Evolutionary conservation across 2,797 vertebrate genomes (phyloP).

Genomic region (Acropternis orthonyx): DNA sequence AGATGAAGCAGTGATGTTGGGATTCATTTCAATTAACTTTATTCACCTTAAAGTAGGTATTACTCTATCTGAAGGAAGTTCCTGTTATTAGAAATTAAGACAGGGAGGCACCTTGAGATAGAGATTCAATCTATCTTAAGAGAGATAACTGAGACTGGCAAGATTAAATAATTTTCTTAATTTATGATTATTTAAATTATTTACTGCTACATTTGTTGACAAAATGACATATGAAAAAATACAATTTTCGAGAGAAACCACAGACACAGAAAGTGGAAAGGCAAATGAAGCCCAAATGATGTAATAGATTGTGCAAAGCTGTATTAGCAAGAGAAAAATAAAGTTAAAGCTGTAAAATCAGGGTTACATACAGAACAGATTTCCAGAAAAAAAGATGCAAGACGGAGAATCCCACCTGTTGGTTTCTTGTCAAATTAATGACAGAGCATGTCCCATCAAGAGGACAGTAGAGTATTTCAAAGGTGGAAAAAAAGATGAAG

Average conservation of each 20-base stretch:
- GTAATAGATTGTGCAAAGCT: background rate
- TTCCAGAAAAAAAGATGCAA: background rate
- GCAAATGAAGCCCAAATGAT: background rate
- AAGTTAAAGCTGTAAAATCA: background rate
- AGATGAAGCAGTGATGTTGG: background rate
- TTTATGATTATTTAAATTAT: background rate
- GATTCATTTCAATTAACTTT: background rate
- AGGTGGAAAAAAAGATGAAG: background rate
- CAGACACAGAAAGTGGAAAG: background rate
- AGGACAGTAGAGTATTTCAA: background rate
- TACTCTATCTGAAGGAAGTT: background rate
- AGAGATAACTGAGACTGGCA: background rate
- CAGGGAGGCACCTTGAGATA: background rate
- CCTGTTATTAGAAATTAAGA: background rate
- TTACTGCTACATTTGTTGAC: background rate
- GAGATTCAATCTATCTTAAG: background rate
- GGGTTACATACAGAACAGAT: background rate
- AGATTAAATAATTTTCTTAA: background rate
- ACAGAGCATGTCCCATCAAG: background rate
- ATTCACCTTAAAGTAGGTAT: background rate
- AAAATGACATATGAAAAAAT: background rate
- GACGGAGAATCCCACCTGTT: background rate
- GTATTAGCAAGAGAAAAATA: background rate
- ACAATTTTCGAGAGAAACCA: background rate
- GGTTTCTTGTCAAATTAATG: background rate